Evolutionary conservation across 2,888 invertebrate genomes (phyloP), one percentile per base, ranked within the genome.

Genomic region (Acleris cristana): DNA sequence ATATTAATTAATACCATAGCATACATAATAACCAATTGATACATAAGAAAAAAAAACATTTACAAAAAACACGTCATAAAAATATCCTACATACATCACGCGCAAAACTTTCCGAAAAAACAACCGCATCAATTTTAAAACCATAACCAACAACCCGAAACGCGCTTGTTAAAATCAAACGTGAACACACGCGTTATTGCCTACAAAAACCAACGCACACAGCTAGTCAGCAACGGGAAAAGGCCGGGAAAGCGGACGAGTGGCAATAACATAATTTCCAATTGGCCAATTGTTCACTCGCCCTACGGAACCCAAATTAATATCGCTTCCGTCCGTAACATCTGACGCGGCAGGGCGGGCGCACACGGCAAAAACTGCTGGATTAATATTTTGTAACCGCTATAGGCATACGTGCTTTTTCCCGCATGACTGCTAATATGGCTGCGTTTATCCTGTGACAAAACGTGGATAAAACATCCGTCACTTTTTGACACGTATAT

Each of bases 271-370:
- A 66, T 66, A 56, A 61, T 61, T 66, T 66, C 61, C 76, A 78
- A 76, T 72, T 76, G 83, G 82, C 83, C 82, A 81, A 84, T 82
- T 84, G 82, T 84, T 84, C 81, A 79, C 77, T 78, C 79, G 65
- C 83, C 87, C 85, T 77, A 79, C 85, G 82, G 86, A 85, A 85
- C 80, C 81, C 72, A 84, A 85, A 88, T 89, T 90, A 89, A 89
- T 90, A 89, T 83, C 79, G 82, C 83, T 86, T 88, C 88, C 88
- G 86, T 85, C 80, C 74, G 71, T 70, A 81, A 77, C 87, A 87
- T 85, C 85, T 87, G 88, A 87, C 84, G 85, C 52, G 40, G 19
- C 40, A 51, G 57, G 64, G 23, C 16, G 44, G 19, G 16, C 51
- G 26, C 57, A 30, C 52, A 64, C 64, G 5, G 34, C 34, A 10